phyloP scores from a whole-genome alignment of 2,113 vertebrate species.

The Tinamus guttatus region DNA sequence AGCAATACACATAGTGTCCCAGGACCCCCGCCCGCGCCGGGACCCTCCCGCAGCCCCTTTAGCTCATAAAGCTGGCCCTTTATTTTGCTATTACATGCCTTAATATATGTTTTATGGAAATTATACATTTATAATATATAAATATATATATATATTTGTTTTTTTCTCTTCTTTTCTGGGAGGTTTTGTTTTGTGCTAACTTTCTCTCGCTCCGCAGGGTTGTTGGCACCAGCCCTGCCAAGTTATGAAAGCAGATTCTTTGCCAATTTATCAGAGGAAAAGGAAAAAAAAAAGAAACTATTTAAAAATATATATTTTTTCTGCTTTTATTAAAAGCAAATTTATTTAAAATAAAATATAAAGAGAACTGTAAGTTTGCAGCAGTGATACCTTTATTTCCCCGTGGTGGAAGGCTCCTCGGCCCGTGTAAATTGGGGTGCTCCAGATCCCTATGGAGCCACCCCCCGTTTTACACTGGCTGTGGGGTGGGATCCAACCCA shows the following conservation, averaged over 20 bases:
- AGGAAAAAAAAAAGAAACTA: conserved; percentile 51
- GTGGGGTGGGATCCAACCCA: neutral
- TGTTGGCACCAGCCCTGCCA: neutral
- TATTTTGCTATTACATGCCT: conserved; percentile 85
- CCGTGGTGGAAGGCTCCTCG: neutral
- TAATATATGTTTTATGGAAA: conserved; percentile 84
- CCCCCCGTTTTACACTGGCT: neutral
- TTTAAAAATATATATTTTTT: conserved; percentile 78
- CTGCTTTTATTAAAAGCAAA: conserved; percentile 81
- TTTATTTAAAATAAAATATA: conserved; percentile 78
- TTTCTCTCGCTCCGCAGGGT: conserved; percentile 12
- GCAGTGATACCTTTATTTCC: conserved; percentile 61
- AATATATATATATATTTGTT: conserved; percentile 56
- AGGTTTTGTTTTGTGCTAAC: conserved; percentile 19
- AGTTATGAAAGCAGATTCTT: conserved; percentile 47
- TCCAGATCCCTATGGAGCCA: neutral
- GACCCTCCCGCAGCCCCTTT: conserved; percentile 2
- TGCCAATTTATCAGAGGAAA: conserved; percentile 46
- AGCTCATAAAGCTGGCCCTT: conserved; percentile 79
- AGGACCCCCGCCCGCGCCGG: neutral
- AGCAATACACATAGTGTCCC: conserved; percentile 69
- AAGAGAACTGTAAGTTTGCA: conserved; percentile 55
- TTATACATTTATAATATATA: conserved; percentile 71
- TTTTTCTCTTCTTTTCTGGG: conserved; percentile 52
- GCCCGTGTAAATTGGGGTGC: neutral